Evolutionary conservation across 2,797 vertebrate species (phyloP).

Genomic region (Pseudochirops corinnae): DNA sequence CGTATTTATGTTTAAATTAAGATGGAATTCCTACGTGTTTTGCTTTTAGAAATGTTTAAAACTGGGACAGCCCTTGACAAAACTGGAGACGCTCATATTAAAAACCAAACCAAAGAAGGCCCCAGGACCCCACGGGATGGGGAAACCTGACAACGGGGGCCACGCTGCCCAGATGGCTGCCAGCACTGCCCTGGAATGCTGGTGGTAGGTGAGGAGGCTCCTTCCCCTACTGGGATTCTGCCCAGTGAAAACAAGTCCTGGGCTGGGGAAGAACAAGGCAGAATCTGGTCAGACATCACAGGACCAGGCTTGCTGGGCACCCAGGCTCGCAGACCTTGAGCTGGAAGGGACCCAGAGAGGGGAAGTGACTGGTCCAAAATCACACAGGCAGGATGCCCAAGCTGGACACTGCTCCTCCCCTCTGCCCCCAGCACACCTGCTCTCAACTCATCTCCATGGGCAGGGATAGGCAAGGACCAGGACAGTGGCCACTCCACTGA

Average conservation of each 20-base stretch:
- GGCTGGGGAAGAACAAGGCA: not conserved
- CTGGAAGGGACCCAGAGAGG: not conserved
- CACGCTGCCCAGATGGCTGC: not conserved
- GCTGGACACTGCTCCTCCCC: not conserved
- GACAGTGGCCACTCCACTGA: not conserved
- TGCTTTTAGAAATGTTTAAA: not conserved
- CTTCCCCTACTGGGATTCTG: not conserved
- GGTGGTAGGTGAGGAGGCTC: not conserved
- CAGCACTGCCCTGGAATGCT: not conserved
- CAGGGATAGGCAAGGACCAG: not conserved
- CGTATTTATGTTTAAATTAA: not conserved
- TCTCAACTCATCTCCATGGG: accelerated
- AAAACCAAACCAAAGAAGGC: not conserved
- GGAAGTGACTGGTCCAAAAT: too few relatives aligned
- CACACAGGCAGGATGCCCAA: too few relatives aligned
- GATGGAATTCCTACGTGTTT: not conserved
- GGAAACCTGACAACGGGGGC: not conserved
- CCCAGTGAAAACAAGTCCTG: not conserved
- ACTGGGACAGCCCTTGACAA: not conserved
- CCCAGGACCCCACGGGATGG: not conserved
- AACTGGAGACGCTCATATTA: not conserved
- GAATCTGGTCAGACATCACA: not conserved
- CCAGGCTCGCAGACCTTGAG: not conserved
- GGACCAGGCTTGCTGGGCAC: not conserved
- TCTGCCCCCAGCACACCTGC: too few relatives aligned